Evolutionary conservation across 2,113 vertebrate species (phyloP), one percentile per base, ranked within the genome.

Genomic region (Hystrix brachyura): DNA sequence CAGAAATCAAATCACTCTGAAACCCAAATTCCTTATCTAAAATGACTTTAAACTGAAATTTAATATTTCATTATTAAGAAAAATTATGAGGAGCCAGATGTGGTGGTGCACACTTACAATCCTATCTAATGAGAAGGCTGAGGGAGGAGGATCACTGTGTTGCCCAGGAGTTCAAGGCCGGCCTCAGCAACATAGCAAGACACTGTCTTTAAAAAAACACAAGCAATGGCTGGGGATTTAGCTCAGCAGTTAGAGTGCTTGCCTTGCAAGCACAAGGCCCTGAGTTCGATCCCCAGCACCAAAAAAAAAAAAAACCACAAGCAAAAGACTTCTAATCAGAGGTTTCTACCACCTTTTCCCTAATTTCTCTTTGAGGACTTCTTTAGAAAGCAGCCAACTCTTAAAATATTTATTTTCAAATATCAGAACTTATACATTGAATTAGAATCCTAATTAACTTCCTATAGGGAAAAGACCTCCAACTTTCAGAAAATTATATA

Each of bases 41-140:
- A 76, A 8, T 69, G 15, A 67, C 38, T 83, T 94, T 84, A 95
- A 95, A 79, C 34, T 10, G 90, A 88, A 69, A 78, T 57, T 57
- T 80, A 95, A 18, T 74, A 92, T 86, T 92, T 90, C 78, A 86
- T 91, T 72, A 94, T 55, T 92, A 79, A 93, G 72, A 92, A 93
- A 93, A 79, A 60, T n/a, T 27, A 62, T 51, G 12, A 64, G 72
- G 59, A 27, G 46, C 46, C 46, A 32, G 27, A 29, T 21, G 23
- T 23, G 29, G 55, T 60, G 11, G 8, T 18, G 69, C 7, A 51
- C 43, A 78, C 57, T 25, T 78, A 43, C 51, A 34, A 55, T 55
- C 43, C 34, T 53, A 27, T 21, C 59, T 48, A 79, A 59, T 64
- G 13, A 65, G 57, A 29, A 65, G 72, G 19, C 46, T 65, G 59